Percentiles rank a stretch among this genome's conserved stretches.
Evolutionary conservation across 2,797 vertebrate genomes (phyloP).

Genomic region (Pseudomugil gertrudae): DNA sequence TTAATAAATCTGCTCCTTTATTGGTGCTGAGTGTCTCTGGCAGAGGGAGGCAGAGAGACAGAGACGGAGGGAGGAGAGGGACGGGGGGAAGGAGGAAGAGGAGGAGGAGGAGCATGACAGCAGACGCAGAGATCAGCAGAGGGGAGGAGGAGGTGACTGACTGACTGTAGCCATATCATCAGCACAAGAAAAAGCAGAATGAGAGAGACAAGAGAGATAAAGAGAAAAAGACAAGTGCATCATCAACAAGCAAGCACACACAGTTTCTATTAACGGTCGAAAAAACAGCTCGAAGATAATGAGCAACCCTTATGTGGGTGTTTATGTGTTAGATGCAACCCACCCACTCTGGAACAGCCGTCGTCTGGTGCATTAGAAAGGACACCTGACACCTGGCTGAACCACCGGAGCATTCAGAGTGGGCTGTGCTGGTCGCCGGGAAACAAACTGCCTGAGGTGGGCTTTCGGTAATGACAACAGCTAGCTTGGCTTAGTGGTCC

Average conservation of each 20-base stretch:
- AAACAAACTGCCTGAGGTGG: constrained; percentile 76
- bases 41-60: constrained; percentile 55
- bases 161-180: constrained; percentile 70
- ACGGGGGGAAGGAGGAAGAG: no score
- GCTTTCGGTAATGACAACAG: constrained; percentile 73
- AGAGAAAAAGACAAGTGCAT: constrained; percentile 31
- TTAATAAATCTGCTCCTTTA: constrained; percentile 88
- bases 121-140: constrained; percentile 59
- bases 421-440: constrained; percentile 38
- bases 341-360: constrained; percentile 40
- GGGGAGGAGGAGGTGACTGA: constrained; percentile 60
- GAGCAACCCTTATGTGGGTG: constrained; percentile 23
- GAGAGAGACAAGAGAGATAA: constrained; percentile 41
- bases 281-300: constrained; percentile 61
- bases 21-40: constrained; percentile 84
- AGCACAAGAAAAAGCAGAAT: constrained; percentile 57
- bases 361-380: constrained; percentile 46
- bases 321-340: constrained; percentile 34
- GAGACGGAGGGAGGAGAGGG: constrained; percentile 32
- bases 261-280: constrained; percentile 39
- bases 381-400: constrained; percentile 67
- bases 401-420: constrained; percentile 45
- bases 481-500: constrained; percentile 76
- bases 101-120: constrained; percentile 54
- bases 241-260: constrained; percentile 35